These are phyloP conservation scores for Strigamia maritima DNA, from an alignment of 2,888 invertebrate genomes.

Conservation along the genomic window DNA sequence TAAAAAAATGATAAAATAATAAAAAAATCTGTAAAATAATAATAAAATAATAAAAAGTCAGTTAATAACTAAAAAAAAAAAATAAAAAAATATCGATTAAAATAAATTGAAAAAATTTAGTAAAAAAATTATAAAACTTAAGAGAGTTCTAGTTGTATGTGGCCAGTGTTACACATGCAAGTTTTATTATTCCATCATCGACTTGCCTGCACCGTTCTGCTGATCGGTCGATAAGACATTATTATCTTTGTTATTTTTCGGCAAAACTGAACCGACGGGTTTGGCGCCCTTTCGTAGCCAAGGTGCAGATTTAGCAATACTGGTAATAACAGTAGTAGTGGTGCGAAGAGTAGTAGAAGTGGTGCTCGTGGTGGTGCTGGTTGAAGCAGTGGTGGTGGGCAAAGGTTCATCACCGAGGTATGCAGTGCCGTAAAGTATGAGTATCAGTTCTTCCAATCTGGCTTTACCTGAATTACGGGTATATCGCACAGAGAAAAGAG, in stretches of 20 bases:
- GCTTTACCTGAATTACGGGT: constrained; percentile 43
- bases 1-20: neutral
- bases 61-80: neutral
- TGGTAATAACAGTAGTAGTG: neutral
- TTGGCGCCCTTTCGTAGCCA: constrained; percentile 2
- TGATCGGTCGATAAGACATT: neutral
- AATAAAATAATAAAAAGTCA: neutral
- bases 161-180: neutral
- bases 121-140: neutral
- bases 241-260: constrained; percentile 15
- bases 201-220: constrained; percentile 39
- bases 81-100: neutral
- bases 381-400: neutral
- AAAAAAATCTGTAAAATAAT: neutral
- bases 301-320: constrained; percentile 7
- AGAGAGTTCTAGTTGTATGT: neutral
- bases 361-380: constrained; percentile 37
- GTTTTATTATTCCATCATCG: neutral
- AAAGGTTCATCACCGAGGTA: constrained; percentile 39
- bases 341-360: constrained; percentile 28
- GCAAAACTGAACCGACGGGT: neutral
- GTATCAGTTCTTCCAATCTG: constrained; percentile 51
- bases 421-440: constrained; percentile 52
- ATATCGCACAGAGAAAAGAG: neutral
- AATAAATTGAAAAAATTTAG: neutral